phyloP scores from a whole-genome alignment of 2,888 invertebrate genomes.

The Lapara coniferarum region DNA sequence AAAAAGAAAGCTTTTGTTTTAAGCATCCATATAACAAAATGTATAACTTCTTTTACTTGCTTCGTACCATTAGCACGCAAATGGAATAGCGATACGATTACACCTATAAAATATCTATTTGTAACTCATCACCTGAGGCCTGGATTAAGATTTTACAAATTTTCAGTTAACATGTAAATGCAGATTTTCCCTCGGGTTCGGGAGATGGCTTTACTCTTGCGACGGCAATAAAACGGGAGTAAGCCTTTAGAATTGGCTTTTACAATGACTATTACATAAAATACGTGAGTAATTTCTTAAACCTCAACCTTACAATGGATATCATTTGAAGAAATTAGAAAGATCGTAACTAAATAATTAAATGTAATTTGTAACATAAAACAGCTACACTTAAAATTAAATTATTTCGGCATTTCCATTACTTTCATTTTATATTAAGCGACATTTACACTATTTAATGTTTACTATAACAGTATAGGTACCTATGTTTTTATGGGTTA shows the following conservation, averaged over 20 bases:
- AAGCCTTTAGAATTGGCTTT: constrained; percentile 19
- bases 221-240: constrained; percentile 7
- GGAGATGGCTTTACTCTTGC: constrained; percentile 21
- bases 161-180: constrained; percentile 53
- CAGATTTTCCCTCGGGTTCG: constrained; percentile 34
- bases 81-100: background rate
- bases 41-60: background rate
- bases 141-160: constrained; percentile 38
- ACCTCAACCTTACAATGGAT: background rate
- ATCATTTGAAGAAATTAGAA: background rate
- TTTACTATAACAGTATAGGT: no score
- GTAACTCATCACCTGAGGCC: constrained; percentile 10
- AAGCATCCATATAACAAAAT: background rate
- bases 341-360: background rate
- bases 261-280: constrained; percentile 4
- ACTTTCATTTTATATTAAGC: no score
- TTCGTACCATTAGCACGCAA: background rate
- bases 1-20: background rate
- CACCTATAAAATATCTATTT: background rate
- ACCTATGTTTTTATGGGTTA: no score
- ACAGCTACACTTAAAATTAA: background rate
- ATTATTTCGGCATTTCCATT: no score
- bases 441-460: no score
- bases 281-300: constrained; percentile 1
- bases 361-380: background rate